Evolutionary conservation across 2,113 vertebrate species (phyloP), one percentile per base, ranked within the genome.

Genomic region (Gobiocypris rarus): DNA sequence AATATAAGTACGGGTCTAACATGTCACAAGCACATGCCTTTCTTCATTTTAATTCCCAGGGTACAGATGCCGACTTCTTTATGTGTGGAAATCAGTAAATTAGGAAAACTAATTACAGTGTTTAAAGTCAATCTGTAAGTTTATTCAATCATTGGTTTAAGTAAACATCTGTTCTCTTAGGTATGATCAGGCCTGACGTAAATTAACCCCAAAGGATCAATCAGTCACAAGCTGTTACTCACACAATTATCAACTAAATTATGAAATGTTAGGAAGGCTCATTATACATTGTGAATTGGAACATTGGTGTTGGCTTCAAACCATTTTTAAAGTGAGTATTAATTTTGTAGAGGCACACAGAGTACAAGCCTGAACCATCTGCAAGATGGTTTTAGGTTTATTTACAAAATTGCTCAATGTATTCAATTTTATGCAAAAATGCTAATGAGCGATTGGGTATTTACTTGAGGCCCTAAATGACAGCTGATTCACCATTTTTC

Each of bases 181-280:
- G 75, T 67, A 38, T 52, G 75, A 74, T 74, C 75, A 83, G 11
- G 26, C 41, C 9, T 58, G 69, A 84, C 52, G 74, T 70, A 71
- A 56, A 89, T 83, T 85, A 78, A 61, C 7, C 17, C 11, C 8
- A 86, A n/a, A 75, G 74, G 63, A 58, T 84, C 63, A 75, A 31
- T 69, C 83, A 89, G 88, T 83, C 75, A 54, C 86, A 85, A 76
- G 69, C 48, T 87, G 83, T 81, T 92, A 90, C 91, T 93, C 70
- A 87, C 81, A 71, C 77, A 88, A 91, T 91, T 87, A 89, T 79
- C 65, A 78, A 83, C 84, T 84, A 74, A 90, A 71, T 85, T 77
- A 83, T 80, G 38, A 65, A 58, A 58, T 63, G 41, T 58, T 85
- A 81, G 78, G 43, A 82, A 75, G 31, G 48, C 61, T 76, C 28